phyloP scores from a whole-genome alignment of 92 coral and sea anemone species.

The Porites lobata region DNA sequence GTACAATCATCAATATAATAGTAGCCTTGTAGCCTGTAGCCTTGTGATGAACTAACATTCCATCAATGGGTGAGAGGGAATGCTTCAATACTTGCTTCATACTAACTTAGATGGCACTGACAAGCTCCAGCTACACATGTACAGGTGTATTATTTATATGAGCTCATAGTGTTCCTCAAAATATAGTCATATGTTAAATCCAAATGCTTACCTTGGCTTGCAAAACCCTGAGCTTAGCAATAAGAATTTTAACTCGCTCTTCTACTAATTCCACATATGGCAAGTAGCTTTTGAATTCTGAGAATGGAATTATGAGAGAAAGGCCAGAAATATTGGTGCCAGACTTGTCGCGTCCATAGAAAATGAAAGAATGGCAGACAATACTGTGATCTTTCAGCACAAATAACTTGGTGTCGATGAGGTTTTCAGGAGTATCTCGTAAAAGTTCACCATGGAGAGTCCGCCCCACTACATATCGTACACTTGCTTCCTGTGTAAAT shows the following conservation, averaged over 20 bases:
- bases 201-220: constrained; percentile 89
- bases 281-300: constrained; percentile 77
- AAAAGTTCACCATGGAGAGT: constrained; percentile 94
- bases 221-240: constrained; percentile 91
- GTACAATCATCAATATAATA: no score
- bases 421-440: constrained; percentile 94
- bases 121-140: no score
- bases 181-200: no score
- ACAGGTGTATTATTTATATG: no score
- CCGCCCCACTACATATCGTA: constrained; percentile 93
- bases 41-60: no score
- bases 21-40: no score
- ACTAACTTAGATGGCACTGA: no score
- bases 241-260: constrained; percentile 86
- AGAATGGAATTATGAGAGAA: constrained; percentile 81
- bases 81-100: no score
- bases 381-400: constrained; percentile 87
- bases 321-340: constrained; percentile 88
- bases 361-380: constrained; percentile 91
- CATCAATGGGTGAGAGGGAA: no score
- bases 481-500: constrained; percentile 76
- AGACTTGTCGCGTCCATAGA: constrained; percentile 83
- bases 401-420: constrained; percentile 93
- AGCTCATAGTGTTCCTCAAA: no score
- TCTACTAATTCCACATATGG: constrained; percentile 92